Conservation (phyloP, 2,888 invertebrate genomes). For the Lagria hirta region DNA sequence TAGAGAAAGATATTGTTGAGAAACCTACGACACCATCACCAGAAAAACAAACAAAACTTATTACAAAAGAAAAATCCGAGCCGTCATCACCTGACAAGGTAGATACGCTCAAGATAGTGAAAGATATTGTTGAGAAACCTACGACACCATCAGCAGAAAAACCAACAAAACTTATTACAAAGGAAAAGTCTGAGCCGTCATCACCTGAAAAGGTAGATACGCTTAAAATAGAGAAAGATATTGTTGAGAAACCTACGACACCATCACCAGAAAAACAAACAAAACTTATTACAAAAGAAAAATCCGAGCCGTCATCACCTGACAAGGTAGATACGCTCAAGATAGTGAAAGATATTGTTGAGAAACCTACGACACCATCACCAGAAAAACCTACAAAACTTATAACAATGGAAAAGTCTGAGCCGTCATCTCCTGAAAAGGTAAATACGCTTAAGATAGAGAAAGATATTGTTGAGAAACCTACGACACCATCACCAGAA, state of each 20-base stretch:
- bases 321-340: conserved; percentile 1
- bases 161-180: conserved; percentile 1
- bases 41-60: neutral
- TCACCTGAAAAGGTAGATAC: conserved; percentile 4
- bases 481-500: too few relatives aligned
- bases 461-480: too few relatives aligned
- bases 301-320: conserved; percentile 2
- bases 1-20: neutral
- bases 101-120: too few relatives aligned
- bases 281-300: neutral
- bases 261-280: conserved; percentile 5
- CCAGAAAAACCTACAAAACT: conserved; percentile 9
- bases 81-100: conserved; percentile 6
- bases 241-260: conserved; percentile 5
- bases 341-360: neutral
- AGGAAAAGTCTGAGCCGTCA: conserved; percentile 11
- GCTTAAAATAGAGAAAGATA: conserved; percentile 1
- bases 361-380: conserved; percentile 16
- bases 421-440: too few relatives aligned
- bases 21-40: neutral
- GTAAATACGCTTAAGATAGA: too few relatives aligned
- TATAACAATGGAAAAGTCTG: too few relatives aligned
- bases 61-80: neutral
- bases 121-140: conserved; percentile 11
- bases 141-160: conserved; percentile 2